These are phyloP conservation scores for Dasyornis broadbenti DNA, from an alignment of 2,113 vertebrate species.

Conservation along the genomic window DNA sequence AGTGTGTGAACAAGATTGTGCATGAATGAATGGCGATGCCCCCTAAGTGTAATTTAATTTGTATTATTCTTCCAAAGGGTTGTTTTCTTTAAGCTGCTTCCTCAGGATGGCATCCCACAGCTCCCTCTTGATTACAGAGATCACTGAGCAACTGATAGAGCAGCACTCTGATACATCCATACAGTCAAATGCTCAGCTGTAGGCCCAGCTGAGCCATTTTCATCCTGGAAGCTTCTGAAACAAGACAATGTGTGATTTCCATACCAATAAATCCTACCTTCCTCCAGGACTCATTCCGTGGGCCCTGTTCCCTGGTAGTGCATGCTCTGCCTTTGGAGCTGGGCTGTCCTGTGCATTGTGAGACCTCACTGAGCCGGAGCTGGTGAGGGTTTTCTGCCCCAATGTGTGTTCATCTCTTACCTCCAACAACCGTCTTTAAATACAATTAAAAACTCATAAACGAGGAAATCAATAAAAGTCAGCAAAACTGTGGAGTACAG, in stretches of 20 bases:
- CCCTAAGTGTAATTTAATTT: background rate
- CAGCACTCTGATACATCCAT: background rate
- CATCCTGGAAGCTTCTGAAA: slow-evolving; percentile 2
- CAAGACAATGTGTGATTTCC: background rate
- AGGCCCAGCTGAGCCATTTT: background rate
- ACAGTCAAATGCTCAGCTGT: background rate
- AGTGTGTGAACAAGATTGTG: background rate
- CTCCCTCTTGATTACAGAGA: background rate
- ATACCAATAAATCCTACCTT: background rate
- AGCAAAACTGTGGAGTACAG: background rate
- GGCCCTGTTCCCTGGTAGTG: background rate
- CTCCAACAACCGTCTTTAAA: background rate
- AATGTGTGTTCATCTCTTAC: background rate
- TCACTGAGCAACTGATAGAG: background rate
- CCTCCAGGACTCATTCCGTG: background rate
- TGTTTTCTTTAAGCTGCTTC: background rate
- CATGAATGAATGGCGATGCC: background rate
- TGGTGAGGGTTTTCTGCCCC: background rate
- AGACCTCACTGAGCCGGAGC: background rate
- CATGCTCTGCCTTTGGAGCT: background rate
- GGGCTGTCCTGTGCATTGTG: background rate
- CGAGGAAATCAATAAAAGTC: background rate
- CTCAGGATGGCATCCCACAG: background rate
- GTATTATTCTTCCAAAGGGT: background rate
- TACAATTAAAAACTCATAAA: background rate